These are phyloP conservation scores for Babylonia areolata DNA, from an alignment of 1,140 invertebrate genomes.

Conservation along the genomic window DNA sequence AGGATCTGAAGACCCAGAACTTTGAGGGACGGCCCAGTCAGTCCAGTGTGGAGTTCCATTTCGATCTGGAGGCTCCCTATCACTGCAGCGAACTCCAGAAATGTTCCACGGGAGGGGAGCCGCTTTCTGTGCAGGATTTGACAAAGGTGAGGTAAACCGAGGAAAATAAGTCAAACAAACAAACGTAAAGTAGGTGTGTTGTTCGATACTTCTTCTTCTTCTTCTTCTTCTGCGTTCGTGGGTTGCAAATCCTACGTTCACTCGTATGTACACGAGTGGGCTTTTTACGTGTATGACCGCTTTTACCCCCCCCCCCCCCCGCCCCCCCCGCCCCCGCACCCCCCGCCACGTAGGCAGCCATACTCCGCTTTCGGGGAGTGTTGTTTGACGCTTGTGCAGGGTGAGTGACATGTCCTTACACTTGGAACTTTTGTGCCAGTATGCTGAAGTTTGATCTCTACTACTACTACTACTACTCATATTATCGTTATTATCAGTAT, in stretches of 20 bases:
- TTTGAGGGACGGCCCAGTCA: neutral
- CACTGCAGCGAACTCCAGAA: neutral
- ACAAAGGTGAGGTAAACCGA: neutral
- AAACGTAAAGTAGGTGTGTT: neutral
- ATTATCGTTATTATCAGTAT: no score
- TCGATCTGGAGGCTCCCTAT: neutral
- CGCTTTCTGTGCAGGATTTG: neutral
- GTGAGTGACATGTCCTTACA: neutral
- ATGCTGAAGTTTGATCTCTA: neutral
- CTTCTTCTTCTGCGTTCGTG: no score
- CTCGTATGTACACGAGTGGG: no score
- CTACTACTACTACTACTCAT: neutral
- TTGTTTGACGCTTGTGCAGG: neutral
- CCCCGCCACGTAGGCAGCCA: no score
- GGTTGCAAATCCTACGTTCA: no score
- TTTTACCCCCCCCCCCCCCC: no score
- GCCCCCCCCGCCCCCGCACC: no score
- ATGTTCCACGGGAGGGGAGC: neutral
- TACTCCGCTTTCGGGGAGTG: no score
- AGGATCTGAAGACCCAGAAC: neutral
- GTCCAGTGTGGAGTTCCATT: neutral
- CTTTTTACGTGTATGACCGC: no score
- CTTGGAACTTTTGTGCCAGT: neutral
- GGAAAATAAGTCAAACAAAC: neutral
- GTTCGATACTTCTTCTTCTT: neutral